Evolutionary conservation across 2,797 vertebrate genomes (phyloP), one percentile per base, ranked within the genome.

Genomic region (Xiphorhynchus erythropygius): DNA sequence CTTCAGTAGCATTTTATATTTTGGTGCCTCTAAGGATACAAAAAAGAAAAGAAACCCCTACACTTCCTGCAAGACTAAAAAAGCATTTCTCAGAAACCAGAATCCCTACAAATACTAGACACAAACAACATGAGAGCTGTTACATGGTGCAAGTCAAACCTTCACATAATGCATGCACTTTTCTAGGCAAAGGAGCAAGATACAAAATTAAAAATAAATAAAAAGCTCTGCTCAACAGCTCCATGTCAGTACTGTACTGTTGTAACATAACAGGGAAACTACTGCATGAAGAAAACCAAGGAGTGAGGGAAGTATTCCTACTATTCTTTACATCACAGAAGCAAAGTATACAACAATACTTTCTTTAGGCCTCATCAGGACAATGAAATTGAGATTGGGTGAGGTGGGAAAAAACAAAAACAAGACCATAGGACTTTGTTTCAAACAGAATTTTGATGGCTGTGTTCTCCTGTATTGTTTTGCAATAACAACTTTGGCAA

Each of bases 271-370:
- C 11, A 81, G 15, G 21, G 23, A 53, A 75, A 50, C 14, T 24
- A 60, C 2, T 18, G 7, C 39, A 82, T 28, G 7, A 89, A 64
- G 18, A 78, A 73, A 84, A 65, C 5, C 6, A 81, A 80, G 14
- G 8, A 22, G 5, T 1, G 1, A 3, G 0, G 16, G 8, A 44
- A 82, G 21, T 49, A 39, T 1, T 84, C 18, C 42, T 50, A 32
- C 15, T 52, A 6, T 37, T 52, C 50, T 27, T 82, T 18, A 64
- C 5, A 60, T 33, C 25, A 33, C 1, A 53, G 25, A 79, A 32
- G 68, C 5, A 14, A 80, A 44, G 19, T 74, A 39, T 4, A 23
- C 27, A 60, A 53, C 28, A 59, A 8, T 22, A 39, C 4, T 33
- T 81, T 24, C 49, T 64, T 60, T 52, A 25, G 18, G 55, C 39